Conservation (phyloP, 2,113 vertebrate genomes). For the Semicossyphus pulcher region DNA sequence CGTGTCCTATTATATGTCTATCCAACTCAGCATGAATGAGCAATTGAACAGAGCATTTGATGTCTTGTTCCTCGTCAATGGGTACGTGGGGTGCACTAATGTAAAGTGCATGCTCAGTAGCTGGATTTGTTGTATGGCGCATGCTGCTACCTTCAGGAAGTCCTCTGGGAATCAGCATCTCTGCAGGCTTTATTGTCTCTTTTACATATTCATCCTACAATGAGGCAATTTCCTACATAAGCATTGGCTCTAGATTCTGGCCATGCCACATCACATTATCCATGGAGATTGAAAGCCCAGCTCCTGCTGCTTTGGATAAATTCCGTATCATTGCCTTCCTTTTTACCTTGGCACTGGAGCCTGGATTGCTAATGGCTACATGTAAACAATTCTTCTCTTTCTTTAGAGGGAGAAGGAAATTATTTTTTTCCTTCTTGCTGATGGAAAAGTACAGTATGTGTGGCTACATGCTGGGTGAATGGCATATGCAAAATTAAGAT, state of each 20-base stretch:
- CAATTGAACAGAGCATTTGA: neutral
- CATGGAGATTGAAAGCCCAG: conserved; percentile 55
- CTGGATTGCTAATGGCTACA: conserved; percentile 23
- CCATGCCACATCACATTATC: conserved; percentile 57
- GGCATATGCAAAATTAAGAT: too few relatives aligned
- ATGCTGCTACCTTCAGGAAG: conserved; percentile 1
- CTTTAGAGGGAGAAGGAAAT: neutral
- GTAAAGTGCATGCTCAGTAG: neutral
- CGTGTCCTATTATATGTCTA: conserved; percentile 4
- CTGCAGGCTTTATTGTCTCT: conserved; percentile 40
- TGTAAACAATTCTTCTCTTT: conserved; percentile 16
- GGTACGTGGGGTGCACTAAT: neutral
- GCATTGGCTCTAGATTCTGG: conserved; percentile 37
- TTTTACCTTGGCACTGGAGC: conserved; percentile 45
- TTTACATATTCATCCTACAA: conserved; percentile 30
- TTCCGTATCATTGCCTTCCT: conserved; percentile 55
- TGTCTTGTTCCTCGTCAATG: conserved; percentile 15
- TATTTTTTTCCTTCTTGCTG: neutral
- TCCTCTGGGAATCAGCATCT: conserved; percentile 20
- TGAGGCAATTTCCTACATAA: conserved; percentile 41
- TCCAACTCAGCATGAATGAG: neutral
- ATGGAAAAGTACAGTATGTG: too few relatives aligned
- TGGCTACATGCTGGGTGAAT: neutral
- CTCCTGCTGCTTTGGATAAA: conserved; percentile 54
- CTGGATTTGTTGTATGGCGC: conserved; percentile 9